Percentiles rank a stretch among this genome's conserved stretches.
Conservation (phyloP, 2,113 vertebrate genomes). For the Salvator merianae region DNA sequence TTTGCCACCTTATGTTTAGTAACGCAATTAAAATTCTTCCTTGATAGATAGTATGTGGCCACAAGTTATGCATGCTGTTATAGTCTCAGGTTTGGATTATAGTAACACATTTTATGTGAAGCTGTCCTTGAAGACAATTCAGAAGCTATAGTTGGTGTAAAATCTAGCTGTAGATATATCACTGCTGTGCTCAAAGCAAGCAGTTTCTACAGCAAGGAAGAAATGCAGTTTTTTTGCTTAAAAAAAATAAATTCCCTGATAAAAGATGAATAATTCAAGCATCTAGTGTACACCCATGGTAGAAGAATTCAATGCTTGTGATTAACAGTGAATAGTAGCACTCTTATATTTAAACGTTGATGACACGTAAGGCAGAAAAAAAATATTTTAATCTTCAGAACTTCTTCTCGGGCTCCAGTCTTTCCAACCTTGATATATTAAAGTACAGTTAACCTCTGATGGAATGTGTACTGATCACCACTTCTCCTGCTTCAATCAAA, state of each 20-base stretch:
- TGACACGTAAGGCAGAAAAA: not conserved
- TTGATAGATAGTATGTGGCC: too few relatives aligned
- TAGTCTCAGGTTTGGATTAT: too few relatives aligned
- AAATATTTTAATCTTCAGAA: not conserved
- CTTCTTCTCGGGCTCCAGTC: not conserved
- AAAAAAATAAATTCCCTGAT: not conserved
- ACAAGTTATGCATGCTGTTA: too few relatives aligned
- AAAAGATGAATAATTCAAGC: not conserved
- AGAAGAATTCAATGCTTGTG: not conserved
- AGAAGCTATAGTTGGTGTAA: too few relatives aligned
- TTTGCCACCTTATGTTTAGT: too few relatives aligned
- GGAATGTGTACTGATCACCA: not conserved
- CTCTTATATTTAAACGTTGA: not conserved
- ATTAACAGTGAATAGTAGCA: not conserved
- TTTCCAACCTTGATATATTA: not conserved
- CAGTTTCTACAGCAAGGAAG: not conserved
- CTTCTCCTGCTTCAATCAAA: not conserved
- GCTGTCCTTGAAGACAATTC: too few relatives aligned
- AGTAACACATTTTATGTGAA: too few relatives aligned
- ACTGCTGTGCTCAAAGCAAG: too few relatives aligned
- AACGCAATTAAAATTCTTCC: too few relatives aligned
- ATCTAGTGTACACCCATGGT: not conserved
- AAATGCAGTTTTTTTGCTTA: not conserved
- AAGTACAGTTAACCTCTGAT: not conserved
- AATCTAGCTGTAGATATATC: too few relatives aligned